Evolutionary conservation across 1,140 invertebrate genomes (phyloP), one percentile per base, ranked within the genome.

Genomic region (Calephelis nemesis): DNA sequence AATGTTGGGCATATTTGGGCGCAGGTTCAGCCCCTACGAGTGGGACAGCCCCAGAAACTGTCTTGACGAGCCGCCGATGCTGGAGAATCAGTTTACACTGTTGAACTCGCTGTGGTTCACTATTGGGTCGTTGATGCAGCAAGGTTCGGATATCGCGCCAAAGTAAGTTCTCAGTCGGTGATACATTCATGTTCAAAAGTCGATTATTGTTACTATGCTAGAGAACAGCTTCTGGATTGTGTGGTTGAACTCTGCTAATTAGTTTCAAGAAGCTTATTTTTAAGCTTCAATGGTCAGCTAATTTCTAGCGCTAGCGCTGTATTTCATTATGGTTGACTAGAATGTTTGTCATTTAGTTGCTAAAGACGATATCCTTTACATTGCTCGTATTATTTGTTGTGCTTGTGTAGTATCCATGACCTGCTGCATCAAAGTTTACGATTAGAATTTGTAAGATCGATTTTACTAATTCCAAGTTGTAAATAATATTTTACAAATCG

Each of bases 61-160:
- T 93, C 94, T 95, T 88, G 94, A 95, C 85, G 95, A 96, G 88
- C 94, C 95, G 70, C 95, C 95, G 76, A 94, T 95, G 81, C 91
- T 96, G 88, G 95, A 97, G 92, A 98, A 98, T 93, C 96, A 97
- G 92, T 98, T 98, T 93, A 97, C 95, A 75, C 93, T 97, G 77
- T 93, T 97, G 87, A 98, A 98, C 93, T 95, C 95, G 83, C 93
- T 97, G 77, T 97, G 96, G 96, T 97, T 97, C 93, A 96, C 96
- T 91, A 96, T 97, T 88, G 96, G 96, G 77, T 96, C 96, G 78
- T 94, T 97, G 84, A 97, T 98, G 96, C 96, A 97, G 94, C 96
- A 97, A 94, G 97, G 97, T 92, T 97, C 95, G 83, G 97, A 98
- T 94, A 96, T 98, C 88, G 96, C 96, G 93, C 95, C 95, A 70